Evolutionary conservation across 2,113 vertebrate species (phyloP), one percentile per base, ranked within the genome.

Genomic region (Osmerus mordax): DNA sequence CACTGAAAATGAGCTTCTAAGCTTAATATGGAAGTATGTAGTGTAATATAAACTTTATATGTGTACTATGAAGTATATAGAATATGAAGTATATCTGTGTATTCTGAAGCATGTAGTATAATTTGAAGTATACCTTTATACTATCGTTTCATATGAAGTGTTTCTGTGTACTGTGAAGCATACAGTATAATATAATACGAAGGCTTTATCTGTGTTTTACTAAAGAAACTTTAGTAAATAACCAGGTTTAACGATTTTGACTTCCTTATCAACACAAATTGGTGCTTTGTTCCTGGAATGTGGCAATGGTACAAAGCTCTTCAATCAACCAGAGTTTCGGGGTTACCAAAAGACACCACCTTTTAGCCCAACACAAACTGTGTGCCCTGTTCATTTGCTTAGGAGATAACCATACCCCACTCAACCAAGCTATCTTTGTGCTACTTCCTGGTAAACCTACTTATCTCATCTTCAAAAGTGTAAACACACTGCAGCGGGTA

Each of bases 401-500:
- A 32, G 56, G 64, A 73, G 47, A 73, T 70, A 70, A 51, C 52
- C 47, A 52, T 25, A 61, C 53, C 28, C 71, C 54, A 59, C n/a
- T 19, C 56, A 62, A 51, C 67, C 25, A 7, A 8, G 59, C 25
- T 70, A 67, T 67, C 23, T 71, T 59, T 32, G 47, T 28, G 69
- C 53, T 62, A 53, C 28, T 64, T 79, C 64, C 29, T 32, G 64
- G 66, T 18, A 65, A 71, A 62, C 69, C 67, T 41, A 21, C 66
- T 59, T 65, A 73, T 78, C 71, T 71, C 47, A 68, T 75, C 68
- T 28, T 67, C 51, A 6, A 28, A 36, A 7, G 69, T 58, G 67
- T 67, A 53, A 19, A 54, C 60, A 75, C 77, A 79, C 77, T 67
- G 68, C 77, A 62, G 72, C 62, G 60, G 13, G 60, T 70, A 51